Evolutionary conservation across 2,113 vertebrate genomes (phyloP).

Genomic region (Tetrao urogallus): DNA sequence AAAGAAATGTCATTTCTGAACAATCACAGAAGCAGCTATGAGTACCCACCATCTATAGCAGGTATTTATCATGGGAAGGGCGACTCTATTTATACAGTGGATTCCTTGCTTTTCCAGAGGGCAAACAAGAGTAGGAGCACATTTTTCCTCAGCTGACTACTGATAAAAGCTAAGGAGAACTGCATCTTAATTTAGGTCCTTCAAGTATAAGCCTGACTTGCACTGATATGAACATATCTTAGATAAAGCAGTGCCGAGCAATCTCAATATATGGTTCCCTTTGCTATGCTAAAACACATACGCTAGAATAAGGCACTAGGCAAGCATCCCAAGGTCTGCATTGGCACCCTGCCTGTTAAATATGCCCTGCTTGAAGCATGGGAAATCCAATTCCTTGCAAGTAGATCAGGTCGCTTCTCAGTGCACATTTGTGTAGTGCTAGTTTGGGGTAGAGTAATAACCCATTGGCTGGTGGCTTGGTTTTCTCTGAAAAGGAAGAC

Average conservation of each 20-base stretch:
- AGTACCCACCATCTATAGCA: background rate
- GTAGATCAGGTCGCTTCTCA: background rate
- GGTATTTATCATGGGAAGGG: background rate
- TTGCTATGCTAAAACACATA: background rate
- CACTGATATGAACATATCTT: background rate
- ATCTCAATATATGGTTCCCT: background rate
- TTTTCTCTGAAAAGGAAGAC: background rate
- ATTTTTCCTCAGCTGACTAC: background rate
- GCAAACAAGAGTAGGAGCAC: background rate
- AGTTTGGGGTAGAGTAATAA: background rate
- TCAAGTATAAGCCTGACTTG: background rate
- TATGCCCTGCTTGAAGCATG: fast-evolving
- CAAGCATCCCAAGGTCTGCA: background rate
- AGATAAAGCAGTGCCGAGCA: background rate
- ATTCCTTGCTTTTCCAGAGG: background rate
- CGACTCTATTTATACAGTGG: background rate
- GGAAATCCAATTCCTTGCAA: background rate
- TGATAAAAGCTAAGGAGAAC: background rate
- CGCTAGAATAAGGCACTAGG: background rate
- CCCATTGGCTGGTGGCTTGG: background rate
- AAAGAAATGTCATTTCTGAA: background rate
- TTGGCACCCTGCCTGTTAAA: background rate
- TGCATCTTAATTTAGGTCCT: background rate
- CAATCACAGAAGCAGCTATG: background rate
- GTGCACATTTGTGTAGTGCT: background rate